Conservation (phyloP, 2,797 vertebrate species). For the Argentina silus region DNA sequence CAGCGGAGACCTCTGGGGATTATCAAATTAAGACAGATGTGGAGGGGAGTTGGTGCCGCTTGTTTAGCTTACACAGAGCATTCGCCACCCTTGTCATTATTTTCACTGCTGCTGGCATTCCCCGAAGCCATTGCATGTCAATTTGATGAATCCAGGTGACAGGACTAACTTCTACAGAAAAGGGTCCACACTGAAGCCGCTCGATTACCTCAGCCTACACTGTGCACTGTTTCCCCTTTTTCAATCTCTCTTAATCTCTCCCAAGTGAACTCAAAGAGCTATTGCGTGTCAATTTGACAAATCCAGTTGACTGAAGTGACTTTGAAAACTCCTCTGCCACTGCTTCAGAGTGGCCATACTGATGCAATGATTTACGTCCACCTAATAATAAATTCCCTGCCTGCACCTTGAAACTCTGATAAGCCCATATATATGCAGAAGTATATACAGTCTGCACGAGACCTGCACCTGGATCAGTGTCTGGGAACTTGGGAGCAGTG, state of each 20-base stretch:
- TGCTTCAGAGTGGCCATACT: neutral
- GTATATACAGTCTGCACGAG: slow-evolving; percentile 13
- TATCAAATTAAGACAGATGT: slow-evolving; percentile 32
- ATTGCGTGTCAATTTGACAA: neutral
- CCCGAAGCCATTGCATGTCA: neutral
- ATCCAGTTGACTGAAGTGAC: slow-evolving; percentile 3
- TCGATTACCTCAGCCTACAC: slow-evolving; percentile 8
- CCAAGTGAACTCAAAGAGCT: slow-evolving; percentile 9
- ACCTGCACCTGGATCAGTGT: slow-evolving; percentile 1
- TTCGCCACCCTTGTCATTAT: slow-evolving; percentile 1
- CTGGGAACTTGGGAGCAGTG: neutral
- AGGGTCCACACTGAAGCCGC: neutral
- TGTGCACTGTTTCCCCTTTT: slow-evolving; percentile 4
- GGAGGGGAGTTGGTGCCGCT: neutral
- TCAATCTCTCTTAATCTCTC: slow-evolving; percentile 10
- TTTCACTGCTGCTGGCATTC: slow-evolving; percentile 4
- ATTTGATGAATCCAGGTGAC: slow-evolving; percentile 8
- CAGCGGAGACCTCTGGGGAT: slow-evolving; percentile 10
- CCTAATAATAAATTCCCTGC: slow-evolving; percentile 1
- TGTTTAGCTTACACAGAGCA: neutral
- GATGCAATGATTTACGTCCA: slow-evolving; percentile 9
- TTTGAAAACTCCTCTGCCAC: slow-evolving; percentile 1
- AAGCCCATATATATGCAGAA: slow-evolving; percentile 1
- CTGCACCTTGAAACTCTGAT: slow-evolving; percentile 1
- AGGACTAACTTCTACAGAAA: neutral